Evolutionary conservation across 2,113 vertebrate genomes (phyloP).

Genomic region (Aptenodytes patagonicus): DNA sequence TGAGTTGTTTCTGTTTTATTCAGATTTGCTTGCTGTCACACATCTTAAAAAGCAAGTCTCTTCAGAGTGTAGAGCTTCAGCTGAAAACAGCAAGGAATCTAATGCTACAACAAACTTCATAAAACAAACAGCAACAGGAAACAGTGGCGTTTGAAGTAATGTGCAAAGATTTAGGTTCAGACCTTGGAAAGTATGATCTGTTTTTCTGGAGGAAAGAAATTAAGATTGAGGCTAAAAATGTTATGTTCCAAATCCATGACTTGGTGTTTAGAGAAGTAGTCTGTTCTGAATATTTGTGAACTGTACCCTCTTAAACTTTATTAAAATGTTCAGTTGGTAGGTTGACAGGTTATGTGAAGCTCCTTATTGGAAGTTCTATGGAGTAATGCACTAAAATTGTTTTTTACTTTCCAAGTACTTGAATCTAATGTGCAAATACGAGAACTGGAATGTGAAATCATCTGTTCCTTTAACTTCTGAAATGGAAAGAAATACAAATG

Average conservation of each 20-base stretch:
- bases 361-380: neutral
- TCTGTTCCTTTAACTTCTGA: neutral
- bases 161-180: neutral
- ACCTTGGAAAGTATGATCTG: neutral
- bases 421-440: neutral
- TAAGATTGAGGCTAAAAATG: neutral
- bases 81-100: neutral
- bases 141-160: neutral
- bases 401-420: neutral
- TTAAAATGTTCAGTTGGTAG: neutral
- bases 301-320: neutral
- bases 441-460: neutral
- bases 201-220: neutral
- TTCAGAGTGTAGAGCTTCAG: neutral
- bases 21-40: neutral
- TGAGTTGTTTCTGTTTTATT: neutral
- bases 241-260: neutral
- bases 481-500: neutral
- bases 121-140: neutral
- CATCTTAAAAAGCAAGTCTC: neutral
- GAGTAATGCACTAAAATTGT: neutral
- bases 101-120: neutral
- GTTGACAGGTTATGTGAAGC: neutral
- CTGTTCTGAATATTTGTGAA: neutral
- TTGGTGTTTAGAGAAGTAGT: neutral